Evolutionary conservation across 2,888 invertebrate genomes (phyloP), one percentile per base, ranked within the genome.

Genomic region (Hermaeophaga mercurialis): DNA sequence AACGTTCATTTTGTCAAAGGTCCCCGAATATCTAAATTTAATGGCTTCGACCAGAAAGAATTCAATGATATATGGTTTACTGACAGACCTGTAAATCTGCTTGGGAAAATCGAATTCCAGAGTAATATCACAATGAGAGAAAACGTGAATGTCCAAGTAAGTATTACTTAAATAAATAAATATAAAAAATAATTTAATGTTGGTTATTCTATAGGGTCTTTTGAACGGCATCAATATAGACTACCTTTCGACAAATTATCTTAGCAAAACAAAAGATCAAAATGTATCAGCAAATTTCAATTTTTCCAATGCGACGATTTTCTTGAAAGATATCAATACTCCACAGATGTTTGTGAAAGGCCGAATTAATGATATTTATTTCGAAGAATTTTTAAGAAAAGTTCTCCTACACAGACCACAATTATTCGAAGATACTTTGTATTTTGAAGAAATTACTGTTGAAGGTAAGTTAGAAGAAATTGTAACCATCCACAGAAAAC

Each of bases 241-340:
- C 5, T 73, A 78, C 63, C 65, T 85, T 34, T 72, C 75, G 12
- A 66, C 78, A 11, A 80, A 80, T 66, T 83, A 83, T 59, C 77
- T 85, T 41, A 83, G 83, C 65, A 80, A 79, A 66, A 75, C 79
- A 3, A 75, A 73, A 50, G 66, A 77, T 18, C 84, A 84, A 74
- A 73, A 69, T 11, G 73, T 84, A 24, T 64, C 69, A 3, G 76
- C 78, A 7, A 70, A 72, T 41, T 72, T 82, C 57, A 65, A 73
- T 28, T 81, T 85, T 61, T 62, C 74, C 4, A 75, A 76, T 60
- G 71, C 72, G 36, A 71, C 79, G 33, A 65, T 72, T 52, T 79
- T 80, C 59, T 63, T 69, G 43, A 70, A 72, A 7, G 70, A 73
- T 53, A 48, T 81, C 9, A 60, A 66, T n/a, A 73, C 75, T 4